A percentile compares a stretch with the other conserved stretches of the same genome.
phyloP scores from a whole-genome alignment of 2,888 invertebrate species.

The Serripes groenlandicus region DNA sequence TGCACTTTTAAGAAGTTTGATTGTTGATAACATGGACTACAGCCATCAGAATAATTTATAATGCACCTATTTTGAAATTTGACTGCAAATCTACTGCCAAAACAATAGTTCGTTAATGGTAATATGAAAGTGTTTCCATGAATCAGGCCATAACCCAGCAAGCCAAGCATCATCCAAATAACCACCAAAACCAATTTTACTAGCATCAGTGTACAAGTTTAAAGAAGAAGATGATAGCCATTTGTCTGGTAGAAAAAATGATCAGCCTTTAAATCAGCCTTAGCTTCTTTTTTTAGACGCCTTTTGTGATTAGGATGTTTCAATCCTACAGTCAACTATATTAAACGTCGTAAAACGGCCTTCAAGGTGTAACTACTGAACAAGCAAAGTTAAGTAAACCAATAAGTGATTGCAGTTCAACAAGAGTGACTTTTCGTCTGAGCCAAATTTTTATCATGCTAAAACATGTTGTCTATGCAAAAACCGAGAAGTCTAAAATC shows the following conservation, averaged over 20 bases:
- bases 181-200: constrained; percentile 14
- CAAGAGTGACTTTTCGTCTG: constrained; percentile 31
- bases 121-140: constrained; percentile 20
- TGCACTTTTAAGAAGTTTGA: constrained; percentile 36
- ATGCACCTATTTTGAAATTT: constrained; percentile 31
- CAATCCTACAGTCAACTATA: constrained; percentile 28
- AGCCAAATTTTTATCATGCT: constrained; percentile 40
- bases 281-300: constrained; percentile 21
- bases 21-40: constrained; percentile 54
- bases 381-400: constrained; percentile 46
- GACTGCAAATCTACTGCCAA: too few relatives aligned
- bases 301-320: constrained; percentile 28
- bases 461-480: constrained; percentile 21
- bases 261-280: constrained; percentile 32
- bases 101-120: constrained; percentile 57
- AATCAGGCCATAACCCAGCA: constrained; percentile 27
- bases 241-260: constrained; percentile 18
- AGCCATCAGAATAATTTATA: constrained; percentile 44
- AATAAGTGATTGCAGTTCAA: constrained; percentile 43
- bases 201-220: constrained; percentile 50
- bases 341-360: constrained; percentile 36
- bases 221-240: constrained; percentile 17
- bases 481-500: constrained; percentile 57
- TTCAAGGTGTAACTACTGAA: constrained; percentile 29
- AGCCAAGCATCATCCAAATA: constrained; percentile 16